Conservation (phyloP, 2,888 invertebrate species). For the Eristalis tenax region DNA sequence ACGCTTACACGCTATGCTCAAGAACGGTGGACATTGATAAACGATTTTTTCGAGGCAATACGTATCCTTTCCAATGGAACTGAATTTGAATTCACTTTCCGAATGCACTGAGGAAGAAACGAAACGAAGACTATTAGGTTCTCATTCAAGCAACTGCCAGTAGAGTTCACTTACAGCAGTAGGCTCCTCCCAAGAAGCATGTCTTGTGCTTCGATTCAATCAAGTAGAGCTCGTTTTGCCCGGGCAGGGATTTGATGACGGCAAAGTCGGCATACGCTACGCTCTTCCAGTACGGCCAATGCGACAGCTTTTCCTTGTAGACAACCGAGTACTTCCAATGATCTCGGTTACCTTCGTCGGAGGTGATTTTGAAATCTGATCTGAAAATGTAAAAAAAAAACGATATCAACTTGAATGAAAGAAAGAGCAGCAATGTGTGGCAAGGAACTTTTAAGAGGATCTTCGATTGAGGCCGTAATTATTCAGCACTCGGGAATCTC, state of each 20-base stretch:
- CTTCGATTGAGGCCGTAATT: too few relatives aligned
- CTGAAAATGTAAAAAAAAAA: conserved; percentile 78
- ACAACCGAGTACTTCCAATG: conserved; percentile 87
- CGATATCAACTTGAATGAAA: neutral
- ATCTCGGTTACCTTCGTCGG: conserved; percentile 86
- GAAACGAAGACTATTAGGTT: neutral
- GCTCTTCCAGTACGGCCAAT: conserved; percentile 85
- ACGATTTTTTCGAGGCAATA: conserved; percentile 83
- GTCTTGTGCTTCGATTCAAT: conserved; percentile 85
- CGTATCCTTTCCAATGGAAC: conserved; percentile 81
- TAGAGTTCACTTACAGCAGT: conserved; percentile 84
- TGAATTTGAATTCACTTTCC: conserved; percentile 84
- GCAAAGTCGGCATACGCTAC: conserved; percentile 84
- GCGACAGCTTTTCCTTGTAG: conserved; percentile 85
- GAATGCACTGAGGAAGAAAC: conserved; percentile 83
- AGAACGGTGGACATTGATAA: conserved; percentile 85
- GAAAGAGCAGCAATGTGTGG: too few relatives aligned
- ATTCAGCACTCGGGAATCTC: too few relatives aligned
- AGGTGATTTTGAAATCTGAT: conserved; percentile 84
- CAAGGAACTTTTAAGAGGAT: too few relatives aligned
- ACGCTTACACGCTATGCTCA: conserved; percentile 83
- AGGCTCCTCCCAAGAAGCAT: conserved; percentile 83
- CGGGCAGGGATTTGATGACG: conserved; percentile 82
- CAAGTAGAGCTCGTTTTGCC: conserved; percentile 81
- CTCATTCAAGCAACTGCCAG: neutral